phyloP scores from a whole-genome alignment of 2,113 vertebrate genomes.

The Rattus rattus region DNA sequence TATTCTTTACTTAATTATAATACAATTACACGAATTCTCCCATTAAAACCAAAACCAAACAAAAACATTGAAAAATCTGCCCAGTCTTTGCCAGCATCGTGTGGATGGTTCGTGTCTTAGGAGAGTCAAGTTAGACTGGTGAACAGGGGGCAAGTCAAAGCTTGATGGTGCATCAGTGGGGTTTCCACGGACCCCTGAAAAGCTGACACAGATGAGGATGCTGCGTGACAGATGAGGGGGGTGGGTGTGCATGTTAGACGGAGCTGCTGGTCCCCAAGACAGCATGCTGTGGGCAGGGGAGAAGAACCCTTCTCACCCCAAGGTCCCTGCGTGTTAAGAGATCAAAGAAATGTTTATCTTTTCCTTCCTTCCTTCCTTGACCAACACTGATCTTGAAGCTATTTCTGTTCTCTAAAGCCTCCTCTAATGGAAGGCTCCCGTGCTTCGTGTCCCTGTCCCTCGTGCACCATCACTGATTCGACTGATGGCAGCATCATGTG shows the following conservation, averaged over 20 bases:
- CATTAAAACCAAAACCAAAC: neutral
- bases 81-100: neutral
- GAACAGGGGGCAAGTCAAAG: fast-evolving
- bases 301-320: fast-evolving
- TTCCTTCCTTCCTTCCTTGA: neutral
- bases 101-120: too few species aligned
- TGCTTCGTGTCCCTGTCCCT: fast-evolving
- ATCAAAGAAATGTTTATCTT: fast-evolving
- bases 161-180: fast-evolving
- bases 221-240: neutral
- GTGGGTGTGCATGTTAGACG: neutral
- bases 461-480: fast-evolving
- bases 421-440: neutral
- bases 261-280: too few species aligned
- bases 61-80: neutral
- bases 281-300: fast-evolving
- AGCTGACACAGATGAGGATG: neutral
- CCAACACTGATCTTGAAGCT: neutral
- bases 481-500: fast-evolving
- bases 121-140: fast-evolving
- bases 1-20: neutral
- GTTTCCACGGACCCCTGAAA: neutral
- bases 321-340: too few species aligned
- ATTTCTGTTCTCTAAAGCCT: neutral
- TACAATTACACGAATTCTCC: too few species aligned